Conservation (phyloP, 1,140 invertebrate genomes). For the Cotesia glomerata region DNA sequence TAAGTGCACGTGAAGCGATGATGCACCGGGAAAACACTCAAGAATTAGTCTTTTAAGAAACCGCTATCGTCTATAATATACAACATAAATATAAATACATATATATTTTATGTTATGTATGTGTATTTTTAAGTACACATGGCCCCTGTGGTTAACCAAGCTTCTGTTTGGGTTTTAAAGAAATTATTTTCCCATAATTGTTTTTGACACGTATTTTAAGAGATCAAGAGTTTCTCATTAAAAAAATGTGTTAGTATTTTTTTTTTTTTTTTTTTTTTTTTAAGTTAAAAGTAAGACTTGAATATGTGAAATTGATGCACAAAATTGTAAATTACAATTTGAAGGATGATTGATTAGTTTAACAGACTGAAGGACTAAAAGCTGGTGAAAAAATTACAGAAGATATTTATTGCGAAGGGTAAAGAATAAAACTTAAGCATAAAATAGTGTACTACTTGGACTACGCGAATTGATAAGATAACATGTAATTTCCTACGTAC, state of each 20-base stretch:
- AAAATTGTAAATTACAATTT: too few species aligned
- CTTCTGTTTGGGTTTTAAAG: background rate
- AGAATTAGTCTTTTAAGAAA: constrained; percentile 42
- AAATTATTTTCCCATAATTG: too few species aligned
- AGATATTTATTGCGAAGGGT: background rate
- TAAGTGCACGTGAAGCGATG: constrained; percentile 15
- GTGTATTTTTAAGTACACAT: constrained; percentile 41
- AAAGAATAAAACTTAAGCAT: constrained; percentile 21
- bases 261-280: too few species aligned
- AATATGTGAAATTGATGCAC: too few species aligned
- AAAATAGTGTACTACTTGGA: constrained; percentile 36
- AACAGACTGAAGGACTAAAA: too few species aligned
- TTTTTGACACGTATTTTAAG: background rate
- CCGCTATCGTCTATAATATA: constrained; percentile 51
- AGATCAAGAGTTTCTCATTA: background rate
- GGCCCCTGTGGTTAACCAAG: constrained; percentile 39
- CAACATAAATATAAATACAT: too few species aligned
- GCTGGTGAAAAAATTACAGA: too few species aligned
- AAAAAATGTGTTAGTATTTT: too few species aligned
- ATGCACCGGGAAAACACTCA: constrained; percentile 43
- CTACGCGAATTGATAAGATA: constrained; percentile 38
- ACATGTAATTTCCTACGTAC: constrained; percentile 34
- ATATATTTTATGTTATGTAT: background rate
- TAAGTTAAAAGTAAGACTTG: too few species aligned
- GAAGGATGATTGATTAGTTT: too few species aligned